Evolutionary conservation across 2,113 vertebrate genomes (phyloP).

Genomic region (Scolopax mira): DNA sequence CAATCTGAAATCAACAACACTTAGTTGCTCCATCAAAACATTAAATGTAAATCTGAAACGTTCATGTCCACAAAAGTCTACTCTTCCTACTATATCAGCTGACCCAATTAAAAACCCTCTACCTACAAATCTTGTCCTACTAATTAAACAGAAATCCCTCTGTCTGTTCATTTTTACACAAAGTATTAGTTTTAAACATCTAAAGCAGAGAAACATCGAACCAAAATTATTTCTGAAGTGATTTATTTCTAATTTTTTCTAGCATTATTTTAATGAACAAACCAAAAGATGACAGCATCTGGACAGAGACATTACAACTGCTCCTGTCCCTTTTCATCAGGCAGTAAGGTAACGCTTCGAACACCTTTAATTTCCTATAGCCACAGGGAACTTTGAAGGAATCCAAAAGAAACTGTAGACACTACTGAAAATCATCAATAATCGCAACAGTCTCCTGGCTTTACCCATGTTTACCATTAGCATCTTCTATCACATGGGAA

Average conservation of each 20-base stretch:
- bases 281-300: not conserved
- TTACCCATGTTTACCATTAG: not conserved
- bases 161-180: not conserved
- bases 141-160: not conserved
- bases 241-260: not conserved
- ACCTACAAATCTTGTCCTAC: not conserved
- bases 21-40: not conserved
- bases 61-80: not conserved
- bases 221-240: not conserved
- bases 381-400: not conserved
- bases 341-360: not conserved
- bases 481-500: not conserved
- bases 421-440: not conserved
- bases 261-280: not conserved
- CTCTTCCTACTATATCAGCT: not conserved
- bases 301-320: not conserved
- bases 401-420: not conserved
- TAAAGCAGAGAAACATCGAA: not conserved
- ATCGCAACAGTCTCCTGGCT: not conserved
- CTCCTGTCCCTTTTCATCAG: not conserved
- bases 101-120: not conserved
- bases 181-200: not conserved
- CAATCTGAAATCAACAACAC: not conserved
- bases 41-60: not conserved
- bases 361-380: not conserved